Percentiles rank a stretch among this genome's conserved stretches.
These are phyloP conservation scores for Abscondita cerata DNA, from an alignment of 2,888 invertebrate genomes.

Conservation along the genomic window DNA sequence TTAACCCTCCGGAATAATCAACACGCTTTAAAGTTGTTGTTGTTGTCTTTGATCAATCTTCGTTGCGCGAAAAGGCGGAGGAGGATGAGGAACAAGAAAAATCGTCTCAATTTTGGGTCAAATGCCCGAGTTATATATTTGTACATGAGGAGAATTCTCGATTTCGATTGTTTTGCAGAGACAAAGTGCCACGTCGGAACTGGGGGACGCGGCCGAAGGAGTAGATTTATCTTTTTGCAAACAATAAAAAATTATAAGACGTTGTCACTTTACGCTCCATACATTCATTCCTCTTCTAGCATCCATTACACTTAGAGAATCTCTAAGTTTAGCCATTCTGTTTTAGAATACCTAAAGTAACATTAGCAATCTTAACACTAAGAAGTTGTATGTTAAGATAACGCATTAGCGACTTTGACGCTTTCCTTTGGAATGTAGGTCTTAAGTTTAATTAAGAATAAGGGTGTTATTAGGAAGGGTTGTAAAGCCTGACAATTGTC, in stretches of 20 bases:
- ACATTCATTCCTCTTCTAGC: constrained; percentile 39
- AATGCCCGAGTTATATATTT: constrained; percentile 43
- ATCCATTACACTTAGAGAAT: constrained; percentile 56
- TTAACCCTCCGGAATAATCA: constrained; percentile 43
- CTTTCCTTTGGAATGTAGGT: constrained; percentile 51
- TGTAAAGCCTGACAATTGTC: constrained; percentile 54
- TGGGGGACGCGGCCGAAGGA: constrained; percentile 9
- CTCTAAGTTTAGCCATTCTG: constrained; percentile 59
- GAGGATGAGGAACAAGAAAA: constrained; percentile 36
- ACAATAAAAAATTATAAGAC: constrained; percentile 7
- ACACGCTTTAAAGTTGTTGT: constrained; percentile 18
- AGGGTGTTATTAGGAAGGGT: constrained; percentile 52
- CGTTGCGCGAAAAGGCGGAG: constrained; percentile 31
- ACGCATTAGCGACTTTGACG: constrained; percentile 56
- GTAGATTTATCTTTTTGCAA: constrained; percentile 5
- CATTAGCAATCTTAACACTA: constrained; percentile 54
- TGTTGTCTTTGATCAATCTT: constrained; percentile 10
- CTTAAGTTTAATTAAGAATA: constrained; percentile 57
- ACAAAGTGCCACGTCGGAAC: constrained; percentile 34
- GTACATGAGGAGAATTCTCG: constrained; percentile 41
- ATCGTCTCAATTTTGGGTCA: constrained; percentile 41
- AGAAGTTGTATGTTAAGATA: constrained; percentile 51
- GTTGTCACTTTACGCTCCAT: constrained; percentile 12
- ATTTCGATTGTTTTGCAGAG: constrained; percentile 38
- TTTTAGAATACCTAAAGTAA: constrained; percentile 58